Percentiles rank a stretch among this genome's conserved stretches.
phyloP scores from a whole-genome alignment of 2,797 vertebrate species.

The Pantherophis vulpinus region DNA sequence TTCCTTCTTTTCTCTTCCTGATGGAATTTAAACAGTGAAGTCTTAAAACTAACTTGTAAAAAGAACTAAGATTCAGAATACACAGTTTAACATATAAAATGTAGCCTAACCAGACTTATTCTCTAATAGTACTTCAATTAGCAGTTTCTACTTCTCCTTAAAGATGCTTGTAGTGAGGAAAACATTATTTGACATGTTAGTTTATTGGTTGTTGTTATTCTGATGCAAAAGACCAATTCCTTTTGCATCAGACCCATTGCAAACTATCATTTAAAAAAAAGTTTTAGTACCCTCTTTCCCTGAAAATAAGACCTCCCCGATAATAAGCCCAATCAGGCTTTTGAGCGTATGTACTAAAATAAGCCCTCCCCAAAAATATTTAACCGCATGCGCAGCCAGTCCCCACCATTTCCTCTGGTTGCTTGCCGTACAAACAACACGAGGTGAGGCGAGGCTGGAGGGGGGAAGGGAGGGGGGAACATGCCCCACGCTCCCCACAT shows the following conservation, averaged over 20 bases:
- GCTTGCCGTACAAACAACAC: too few relatives aligned
- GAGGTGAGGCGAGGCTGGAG: too few relatives aligned
- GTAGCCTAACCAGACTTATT: neutral
- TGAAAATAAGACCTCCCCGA: too few relatives aligned
- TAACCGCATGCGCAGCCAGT: too few relatives aligned
- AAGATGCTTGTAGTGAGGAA: neutral
- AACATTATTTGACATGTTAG: neutral
- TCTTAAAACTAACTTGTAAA: neutral
- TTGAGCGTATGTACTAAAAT: too few relatives aligned
- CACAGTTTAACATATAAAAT: neutral
- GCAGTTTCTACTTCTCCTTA: neutral
- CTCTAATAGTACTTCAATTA: neutral
- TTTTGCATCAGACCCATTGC: neutral
- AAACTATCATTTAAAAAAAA: neutral
- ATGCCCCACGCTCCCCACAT: too few relatives aligned
- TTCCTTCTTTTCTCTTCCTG: neutral
- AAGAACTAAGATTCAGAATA: neutral
- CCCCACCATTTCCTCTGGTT: too few relatives aligned
- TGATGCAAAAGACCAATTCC: neutral
- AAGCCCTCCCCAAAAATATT: too few relatives aligned
- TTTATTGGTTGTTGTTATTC: neutral
- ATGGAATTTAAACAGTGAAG: neutral
- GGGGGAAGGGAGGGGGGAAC: too few relatives aligned
- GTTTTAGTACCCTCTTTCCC: neutral
- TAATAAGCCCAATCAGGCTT: too few relatives aligned